Evolutionary conservation across 2,797 vertebrate species (phyloP), one percentile per base, ranked within the genome.

Genomic region (Danio kyathit): DNA sequence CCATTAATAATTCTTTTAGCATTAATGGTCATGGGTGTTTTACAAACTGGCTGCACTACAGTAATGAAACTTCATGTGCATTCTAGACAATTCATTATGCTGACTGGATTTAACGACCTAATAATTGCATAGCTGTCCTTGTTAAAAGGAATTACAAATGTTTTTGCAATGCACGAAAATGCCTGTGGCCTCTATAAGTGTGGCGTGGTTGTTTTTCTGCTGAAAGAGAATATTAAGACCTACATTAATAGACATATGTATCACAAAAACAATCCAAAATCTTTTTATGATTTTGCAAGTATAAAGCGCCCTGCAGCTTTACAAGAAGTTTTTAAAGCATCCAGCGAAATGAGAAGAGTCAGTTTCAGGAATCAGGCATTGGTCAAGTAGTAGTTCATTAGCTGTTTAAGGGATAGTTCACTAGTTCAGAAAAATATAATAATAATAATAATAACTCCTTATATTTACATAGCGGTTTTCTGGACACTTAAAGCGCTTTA

Each of bases 1-100:
- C 49, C 59, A 51, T 72, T 80, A 73, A 80, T 73, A 63, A 76
- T 48, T 76, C 21, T 64, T 57, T 59, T 59, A 67, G 71, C 52
- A 73, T 80, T 76, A 78, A 60, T 60, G 29, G 48, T 51, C 54
- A 78, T 16, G 17, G 60, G 48, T 76, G 60, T 65, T 76, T 44
- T 43, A 76, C 17, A 46, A 61, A 48, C 8, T n/a, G 9, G 72
- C 29, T 29, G 29, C 29, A 29, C 13, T 51, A 56, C 40, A 11
- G 38, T 52, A 65, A 54, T 65, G 38, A 76, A 76, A 46, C 21
- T 70, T 13, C 43, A 40, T 65, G 29, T 40, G 5, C 4, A 6
- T 9, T 49, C 9, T 40, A 54, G 61, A 59, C 65, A 69, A 49
- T 71, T 71, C 17, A 70, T 69, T 71, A 8, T 6, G 46, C 38